Percentiles rank a stretch among this genome's conserved stretches.
Evolutionary conservation across 2,888 invertebrate genomes (phyloP).

Genomic region (Cyaniris semiargus): DNA sequence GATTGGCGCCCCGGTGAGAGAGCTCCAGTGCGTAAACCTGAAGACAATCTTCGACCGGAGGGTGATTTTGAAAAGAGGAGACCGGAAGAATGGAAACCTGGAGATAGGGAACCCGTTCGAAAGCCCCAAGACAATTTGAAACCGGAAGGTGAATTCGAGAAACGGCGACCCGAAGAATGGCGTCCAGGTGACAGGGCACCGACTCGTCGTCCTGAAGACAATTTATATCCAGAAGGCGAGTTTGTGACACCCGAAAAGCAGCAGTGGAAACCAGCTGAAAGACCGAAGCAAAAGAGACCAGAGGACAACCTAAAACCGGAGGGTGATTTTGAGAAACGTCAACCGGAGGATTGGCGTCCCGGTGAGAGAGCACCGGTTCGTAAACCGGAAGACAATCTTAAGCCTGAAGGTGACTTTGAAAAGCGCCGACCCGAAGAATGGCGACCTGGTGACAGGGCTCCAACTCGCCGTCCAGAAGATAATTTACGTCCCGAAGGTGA

Average conservation of each 20-base stretch:
- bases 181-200: slow-evolving; percentile 72
- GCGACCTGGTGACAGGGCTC: slow-evolving; percentile 60
- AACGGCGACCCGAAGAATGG: slow-evolving; percentile 65
- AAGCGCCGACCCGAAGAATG: slow-evolving; percentile 53
- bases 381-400: slow-evolving; percentile 66
- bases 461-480: slow-evolving; percentile 57
- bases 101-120: slow-evolving; percentile 57
- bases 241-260: slow-evolving; percentile 65
- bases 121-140: slow-evolving; percentile 67
- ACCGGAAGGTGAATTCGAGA: slow-evolving; percentile 79
- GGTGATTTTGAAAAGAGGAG: slow-evolving; percentile 71
- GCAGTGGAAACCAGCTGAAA: slow-evolving; percentile 68
- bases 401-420: slow-evolving; percentile 70
- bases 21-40: slow-evolving; percentile 59
- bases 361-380: slow-evolving; percentile 68
- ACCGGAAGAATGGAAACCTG: slow-evolving; percentile 59
- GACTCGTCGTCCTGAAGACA: slow-evolving; percentile 71
- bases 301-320: slow-evolving; percentile 64
- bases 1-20: slow-evolving; percentile 71
- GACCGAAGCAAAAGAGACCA: slow-evolving; percentile 46
- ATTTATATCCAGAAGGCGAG: slow-evolving; percentile 74
- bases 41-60: slow-evolving; percentile 74
- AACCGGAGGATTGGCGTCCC: slow-evolving; percentile 63
- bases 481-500: slow-evolving; percentile 68
- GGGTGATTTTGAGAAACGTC: slow-evolving; percentile 65